phyloP scores from a whole-genome alignment of 2,797 vertebrate species.

The Ctenopoma multispine region DNA sequence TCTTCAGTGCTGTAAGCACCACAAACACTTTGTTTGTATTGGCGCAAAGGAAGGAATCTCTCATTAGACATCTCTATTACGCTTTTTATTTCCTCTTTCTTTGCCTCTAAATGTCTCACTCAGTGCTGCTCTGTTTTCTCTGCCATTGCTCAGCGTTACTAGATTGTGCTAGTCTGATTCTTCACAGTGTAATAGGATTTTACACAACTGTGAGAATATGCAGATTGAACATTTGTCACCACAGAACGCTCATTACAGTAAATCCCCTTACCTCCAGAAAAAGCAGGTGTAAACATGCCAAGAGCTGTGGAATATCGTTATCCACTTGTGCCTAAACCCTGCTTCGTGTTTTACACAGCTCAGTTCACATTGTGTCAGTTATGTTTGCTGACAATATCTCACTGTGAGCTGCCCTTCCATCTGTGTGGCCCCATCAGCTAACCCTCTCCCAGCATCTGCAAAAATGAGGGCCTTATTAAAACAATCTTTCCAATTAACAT shows the following conservation, averaged over 20 bases:
- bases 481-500: slow-evolving; percentile 87
- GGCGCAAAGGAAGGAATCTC: background rate
- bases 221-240: slow-evolving; percentile 59
- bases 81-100: background rate
- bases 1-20: background rate
- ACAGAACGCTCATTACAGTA: slow-evolving; percentile 65
- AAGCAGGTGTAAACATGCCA: slow-evolving; percentile 52
- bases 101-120: background rate
- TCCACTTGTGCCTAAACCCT: slow-evolving; percentile 62
- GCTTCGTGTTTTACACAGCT: slow-evolving; percentile 46
- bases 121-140: background rate
- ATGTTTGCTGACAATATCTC: slow-evolving; percentile 71
- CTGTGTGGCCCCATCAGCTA: slow-evolving; percentile 69
- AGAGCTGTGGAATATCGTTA: slow-evolving; percentile 46
- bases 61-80: too few species aligned
- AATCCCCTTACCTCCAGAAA: slow-evolving; percentile 66
- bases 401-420: slow-evolving; percentile 62
- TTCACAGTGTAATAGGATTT: slow-evolving; percentile 72
- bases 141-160: slow-evolving; percentile 15
- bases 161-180: slow-evolving; percentile 24
- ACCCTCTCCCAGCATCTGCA: slow-evolving; percentile 75
- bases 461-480: slow-evolving; percentile 84
- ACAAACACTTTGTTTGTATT: background rate
- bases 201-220: slow-evolving; percentile 47
- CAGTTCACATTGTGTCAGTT: slow-evolving; percentile 59